Evolutionary conservation across 2,888 invertebrate genomes (phyloP), one percentile per base, ranked within the genome.

Genomic region (Tridacna gigas): DNA sequence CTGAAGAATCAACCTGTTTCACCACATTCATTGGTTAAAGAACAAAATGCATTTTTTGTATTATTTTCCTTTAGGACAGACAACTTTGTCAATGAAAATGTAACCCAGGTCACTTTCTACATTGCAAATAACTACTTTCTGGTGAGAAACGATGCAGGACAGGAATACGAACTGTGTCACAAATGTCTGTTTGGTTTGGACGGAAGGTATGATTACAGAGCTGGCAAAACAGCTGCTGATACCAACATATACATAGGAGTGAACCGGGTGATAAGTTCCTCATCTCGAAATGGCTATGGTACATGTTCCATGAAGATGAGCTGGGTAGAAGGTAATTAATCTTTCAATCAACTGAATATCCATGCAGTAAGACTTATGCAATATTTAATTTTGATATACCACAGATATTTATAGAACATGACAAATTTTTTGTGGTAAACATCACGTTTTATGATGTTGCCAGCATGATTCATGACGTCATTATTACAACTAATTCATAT

Each of bases 321-420:
- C 22, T 71, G 71, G 71, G 71, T 71, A 12, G 71, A 71, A 15
- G 51, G 71, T 71, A 25, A n/a, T n/a, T n/a, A n/a, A n/a, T n/a
- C n/a, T n/a, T n/a, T n/a, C n/a, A n/a, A n/a, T n/a, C n/a, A n/a
- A n/a, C n/a, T n/a, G n/a, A n/a, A n/a, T n/a, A n/a, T n/a, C n/a
- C n/a, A n/a, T n/a, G n/a, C n/a, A n/a, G n/a, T n/a, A n/a, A n/a
- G n/a, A n/a, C n/a, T n/a, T n/a, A n/a, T n/a, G n/a, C n/a, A n/a
- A n/a, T n/a, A n/a, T n/a, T n/a, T n/a, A n/a, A n/a, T n/a, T n/a
- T n/a, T n/a, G n/a, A n/a, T n/a, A n/a, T n/a, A n/a, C n/a, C n/a
- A n/a, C n/a, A n/a, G n/a, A n/a, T n/a, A n/a, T n/a, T n/a, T n/a
- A n/a, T n/a, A n/a, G n/a, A n/a, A n/a, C n/a, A n/a, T n/a, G n/a